A percentile compares a stretch with the other conserved stretches of the same genome.
Conservation (phyloP, 2,113 vertebrate species). For the Hippocampus zosterae region DNA sequence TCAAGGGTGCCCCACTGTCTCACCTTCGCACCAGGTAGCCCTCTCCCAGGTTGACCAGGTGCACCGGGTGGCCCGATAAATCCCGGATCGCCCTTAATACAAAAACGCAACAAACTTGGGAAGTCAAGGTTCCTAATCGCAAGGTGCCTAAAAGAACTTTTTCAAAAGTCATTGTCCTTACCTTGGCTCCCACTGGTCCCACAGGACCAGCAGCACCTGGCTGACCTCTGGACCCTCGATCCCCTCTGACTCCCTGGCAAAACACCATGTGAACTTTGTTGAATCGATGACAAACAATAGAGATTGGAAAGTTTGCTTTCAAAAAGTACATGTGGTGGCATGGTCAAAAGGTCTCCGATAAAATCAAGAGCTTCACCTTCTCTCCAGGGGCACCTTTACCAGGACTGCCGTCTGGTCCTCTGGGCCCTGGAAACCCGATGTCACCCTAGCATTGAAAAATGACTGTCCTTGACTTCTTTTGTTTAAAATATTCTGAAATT, state of each 20-base stretch:
- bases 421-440: conserved; percentile 54
- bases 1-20: neutral
- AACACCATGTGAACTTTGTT: neutral
- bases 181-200: conserved; percentile 68
- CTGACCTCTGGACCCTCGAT: conserved; percentile 64
- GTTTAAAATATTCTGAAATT: neutral
- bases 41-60: conserved; percentile 56
- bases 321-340: neutral
- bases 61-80: conserved; percentile 52
- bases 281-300: neutral
- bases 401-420: conserved; percentile 65
- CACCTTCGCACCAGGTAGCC: conserved; percentile 66
- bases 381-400: conserved; percentile 68
- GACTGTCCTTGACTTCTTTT: neutral
- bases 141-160: neutral
- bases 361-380: conserved; percentile 50
- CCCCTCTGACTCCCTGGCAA: conserved; percentile 69
- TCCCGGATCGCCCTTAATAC: conserved; percentile 66
- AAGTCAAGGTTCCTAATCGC: neutral
- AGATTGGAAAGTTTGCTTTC: too few relatives aligned
- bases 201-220: conserved; percentile 55
- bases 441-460: conserved; percentile 59
- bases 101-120: neutral
- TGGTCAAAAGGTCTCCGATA: neutral
- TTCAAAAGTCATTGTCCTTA: conserved; percentile 9